Evolutionary conservation across 35 echinoderm and acorn worm genomes (phyloP).

Genomic region (Anneissia japonica): DNA sequence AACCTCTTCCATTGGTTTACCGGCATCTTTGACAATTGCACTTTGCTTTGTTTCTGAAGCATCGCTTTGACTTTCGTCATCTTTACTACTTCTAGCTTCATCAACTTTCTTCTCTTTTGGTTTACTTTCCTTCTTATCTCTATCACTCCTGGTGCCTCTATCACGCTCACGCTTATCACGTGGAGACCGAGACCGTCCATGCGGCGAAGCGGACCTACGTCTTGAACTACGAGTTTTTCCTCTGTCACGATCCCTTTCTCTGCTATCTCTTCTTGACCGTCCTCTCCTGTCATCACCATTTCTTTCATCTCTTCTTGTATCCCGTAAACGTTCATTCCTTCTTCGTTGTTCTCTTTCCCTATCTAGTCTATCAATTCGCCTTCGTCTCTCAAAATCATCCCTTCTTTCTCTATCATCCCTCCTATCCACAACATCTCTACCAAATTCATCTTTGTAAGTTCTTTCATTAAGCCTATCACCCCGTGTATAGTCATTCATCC

Average conservation of each 20-base stretch:
- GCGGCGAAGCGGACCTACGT: background rate
- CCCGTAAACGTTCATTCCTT: background rate
- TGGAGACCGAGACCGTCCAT: background rate
- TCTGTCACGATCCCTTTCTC: background rate
- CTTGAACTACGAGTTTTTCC: background rate
- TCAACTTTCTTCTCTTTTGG: background rate
- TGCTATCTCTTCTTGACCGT: background rate
- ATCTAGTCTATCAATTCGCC: background rate
- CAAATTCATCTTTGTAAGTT: background rate
- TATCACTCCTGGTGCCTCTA: background rate
- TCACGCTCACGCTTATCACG: background rate
- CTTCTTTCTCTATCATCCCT: background rate
- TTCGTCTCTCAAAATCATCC: background rate
- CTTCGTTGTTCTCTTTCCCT: background rate
- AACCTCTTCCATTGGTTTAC: background rate
- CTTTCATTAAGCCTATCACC: background rate
- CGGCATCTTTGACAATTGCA: background rate
- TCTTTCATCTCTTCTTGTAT: background rate
- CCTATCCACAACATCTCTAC: background rate
- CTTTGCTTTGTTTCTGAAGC: background rate
- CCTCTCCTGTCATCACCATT: background rate
- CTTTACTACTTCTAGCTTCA: background rate
- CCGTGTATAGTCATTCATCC: background rate
- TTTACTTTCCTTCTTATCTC: background rate
- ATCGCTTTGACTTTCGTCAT: background rate